Evolutionary conservation across 2,113 vertebrate species (phyloP).

Genomic region (Dasypus novemcinctus): DNA sequence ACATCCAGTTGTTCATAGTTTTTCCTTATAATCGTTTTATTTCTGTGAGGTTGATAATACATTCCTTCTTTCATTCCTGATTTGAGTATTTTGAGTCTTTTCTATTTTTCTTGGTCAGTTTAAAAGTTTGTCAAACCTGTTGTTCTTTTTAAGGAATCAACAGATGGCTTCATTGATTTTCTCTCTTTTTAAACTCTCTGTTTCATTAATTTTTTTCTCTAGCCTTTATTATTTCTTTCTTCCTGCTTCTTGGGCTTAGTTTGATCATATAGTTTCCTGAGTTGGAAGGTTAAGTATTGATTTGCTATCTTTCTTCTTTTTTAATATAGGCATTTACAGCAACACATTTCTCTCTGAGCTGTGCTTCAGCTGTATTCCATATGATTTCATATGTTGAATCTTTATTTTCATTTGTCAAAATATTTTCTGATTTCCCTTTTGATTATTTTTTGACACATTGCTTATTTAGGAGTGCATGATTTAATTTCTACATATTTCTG

Average conservation of each 20-base stretch:
- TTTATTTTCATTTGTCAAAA: background rate
- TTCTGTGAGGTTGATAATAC: background rate
- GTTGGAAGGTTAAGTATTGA: background rate
- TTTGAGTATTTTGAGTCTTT: background rate
- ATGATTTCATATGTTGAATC: background rate
- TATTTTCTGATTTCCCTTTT: background rate
- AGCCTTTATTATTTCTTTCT: background rate
- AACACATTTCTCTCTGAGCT: background rate
- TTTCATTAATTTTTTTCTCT: background rate
- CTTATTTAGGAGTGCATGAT: background rate
- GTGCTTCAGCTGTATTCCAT: background rate
- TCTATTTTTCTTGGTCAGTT: background rate
- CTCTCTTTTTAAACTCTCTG: background rate
- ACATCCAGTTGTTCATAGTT: background rate
- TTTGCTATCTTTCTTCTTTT: background rate
- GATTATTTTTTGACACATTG: background rate
- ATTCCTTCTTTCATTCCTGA: background rate
- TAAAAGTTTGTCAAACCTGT: background rate
- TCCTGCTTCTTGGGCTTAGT: background rate
- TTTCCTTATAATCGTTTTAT: too few relatives aligned
- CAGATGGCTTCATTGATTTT: background rate
- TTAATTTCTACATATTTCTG: background rate
- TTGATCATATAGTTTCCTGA: background rate
- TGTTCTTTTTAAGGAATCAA: background rate
- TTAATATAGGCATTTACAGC: background rate